Base-by-base conservation (phyloP, 2,888 invertebrate species). In the Pseudococcus viburni region DNA sequence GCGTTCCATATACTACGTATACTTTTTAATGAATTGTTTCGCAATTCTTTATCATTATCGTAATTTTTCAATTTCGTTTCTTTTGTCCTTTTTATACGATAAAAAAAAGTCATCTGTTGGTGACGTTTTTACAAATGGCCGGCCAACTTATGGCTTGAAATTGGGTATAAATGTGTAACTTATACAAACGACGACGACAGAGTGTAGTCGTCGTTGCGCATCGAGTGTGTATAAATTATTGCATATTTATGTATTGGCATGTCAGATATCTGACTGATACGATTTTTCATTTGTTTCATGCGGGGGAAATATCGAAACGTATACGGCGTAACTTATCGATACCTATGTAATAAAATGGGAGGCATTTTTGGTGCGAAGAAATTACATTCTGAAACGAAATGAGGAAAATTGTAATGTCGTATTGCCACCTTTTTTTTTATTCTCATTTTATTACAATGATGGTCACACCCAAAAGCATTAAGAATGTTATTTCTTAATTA, bases 401-500 rank as follows among this genome's bases (percentile, higher is more conserved):
- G 17, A 51, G 59, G 5, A 19, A 59, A 59, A 59, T 59, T 59
- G 19, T 59, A n/a, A 19, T 19, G n/a, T 59, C 19, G 59, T 59
- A 59, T 59, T 59, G n/a, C 59, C 19, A 19, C 5, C 9, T 59
- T 59, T 59, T 59, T 59, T 19, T 33, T 12, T 33, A 33, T 33
- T 33, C 26, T 33, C 26, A 73, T 4, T 33, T 64, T 33, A 12
- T 12, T 26, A 73, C 26, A 33, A 33, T 33, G 26, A 33, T 73
- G 80, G 73, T 73, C 73, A 73, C 39, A 12, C 80, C 46, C 42
- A 42, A 42, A 39, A 42, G 11, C 42, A 42, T 42, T 80, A 19
- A 42, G 33, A 80, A 80, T 80, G n/a, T 42, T 80, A 80, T 80
- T 80, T 80, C 42, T 80, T 80, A 80, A 80, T 80, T 80, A 80